Evolutionary conservation across 2,797 vertebrate genomes (phyloP).

Genomic region (Chrosomus eos): DNA sequence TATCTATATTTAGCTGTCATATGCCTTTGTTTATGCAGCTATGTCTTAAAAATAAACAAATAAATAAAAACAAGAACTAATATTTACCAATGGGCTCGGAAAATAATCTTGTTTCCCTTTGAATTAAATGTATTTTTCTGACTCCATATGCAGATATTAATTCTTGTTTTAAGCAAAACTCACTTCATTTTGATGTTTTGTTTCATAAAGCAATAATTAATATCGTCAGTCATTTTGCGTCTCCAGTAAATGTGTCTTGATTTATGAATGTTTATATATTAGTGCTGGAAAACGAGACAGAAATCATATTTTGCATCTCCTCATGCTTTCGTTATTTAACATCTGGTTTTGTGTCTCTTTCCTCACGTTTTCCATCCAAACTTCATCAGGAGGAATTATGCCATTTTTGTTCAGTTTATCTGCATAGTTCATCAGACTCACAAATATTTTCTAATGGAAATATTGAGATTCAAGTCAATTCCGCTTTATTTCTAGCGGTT

Average conservation of each 20-base stretch:
- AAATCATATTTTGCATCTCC: too few species aligned
- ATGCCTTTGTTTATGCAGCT: too few species aligned
- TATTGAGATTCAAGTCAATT: not conserved
- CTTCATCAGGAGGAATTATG: conserved; percentile 33
- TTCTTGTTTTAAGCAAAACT: not conserved
- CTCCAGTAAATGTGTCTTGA: too few species aligned
- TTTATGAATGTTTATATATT: not conserved
- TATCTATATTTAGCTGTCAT: too few species aligned
- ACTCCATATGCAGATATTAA: not conserved
- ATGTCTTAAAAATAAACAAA: too few species aligned
- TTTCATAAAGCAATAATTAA: not conserved
- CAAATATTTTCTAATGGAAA: conserved; percentile 20
- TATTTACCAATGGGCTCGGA: not conserved
- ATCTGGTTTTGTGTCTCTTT: not conserved
- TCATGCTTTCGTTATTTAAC: not conserved
- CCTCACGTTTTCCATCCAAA: conserved; percentile 49
- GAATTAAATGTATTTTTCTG: not conserved
- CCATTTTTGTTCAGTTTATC: conserved; percentile 33
- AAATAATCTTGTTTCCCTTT: not conserved
- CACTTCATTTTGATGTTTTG: not conserved
- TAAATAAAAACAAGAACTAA: too few species aligned
- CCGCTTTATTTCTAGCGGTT: too few species aligned
- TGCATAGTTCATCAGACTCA: conserved; percentile 30
- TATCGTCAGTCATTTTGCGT: not conserved
- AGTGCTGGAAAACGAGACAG: too few species aligned